phyloP scores from a whole-genome alignment of 37 sponge, comb jelly and placozoan species.

The Aplysina aerophoba region DNA sequence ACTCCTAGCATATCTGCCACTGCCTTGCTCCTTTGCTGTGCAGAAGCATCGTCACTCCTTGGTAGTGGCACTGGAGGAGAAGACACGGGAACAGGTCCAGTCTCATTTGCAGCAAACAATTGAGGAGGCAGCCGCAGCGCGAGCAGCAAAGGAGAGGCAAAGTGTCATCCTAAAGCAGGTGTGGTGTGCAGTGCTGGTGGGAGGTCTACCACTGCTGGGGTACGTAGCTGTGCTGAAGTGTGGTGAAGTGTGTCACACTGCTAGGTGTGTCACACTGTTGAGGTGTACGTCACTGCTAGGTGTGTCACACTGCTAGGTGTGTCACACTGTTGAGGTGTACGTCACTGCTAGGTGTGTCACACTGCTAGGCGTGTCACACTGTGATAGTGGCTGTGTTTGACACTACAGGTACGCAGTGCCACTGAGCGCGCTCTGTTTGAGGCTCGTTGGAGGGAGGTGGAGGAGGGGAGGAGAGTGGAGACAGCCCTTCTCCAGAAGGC shows the following conservation, averaged over 20 bases:
- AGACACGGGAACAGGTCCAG: not conserved
- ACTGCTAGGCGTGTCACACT: too few relatives aligned
- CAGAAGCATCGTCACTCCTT: not conserved
- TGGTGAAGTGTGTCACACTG: too few relatives aligned
- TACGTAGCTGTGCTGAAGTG: too few relatives aligned
- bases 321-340: too few relatives aligned
- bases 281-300: too few relatives aligned
- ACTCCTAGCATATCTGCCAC: too few relatives aligned
- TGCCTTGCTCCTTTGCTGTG: not conserved
- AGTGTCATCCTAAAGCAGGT: not conserved
- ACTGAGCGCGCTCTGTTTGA: constrained; percentile 2
- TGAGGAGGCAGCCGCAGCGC: not conserved
- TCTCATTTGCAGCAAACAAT: not conserved
- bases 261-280: too few relatives aligned
- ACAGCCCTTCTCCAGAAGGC: not conserved
- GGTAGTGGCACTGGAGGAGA: not conserved
- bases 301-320: too few relatives aligned
- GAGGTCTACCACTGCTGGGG: too few relatives aligned
- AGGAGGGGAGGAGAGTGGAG: not conserved
- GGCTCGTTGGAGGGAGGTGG: not conserved
- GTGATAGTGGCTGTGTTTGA: too few relatives aligned
- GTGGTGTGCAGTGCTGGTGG: not conserved
- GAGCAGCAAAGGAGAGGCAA: not conserved
- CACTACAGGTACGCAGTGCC: not conserved
- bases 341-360: too few relatives aligned